A percentile compares a stretch with the other conserved stretches of the same genome.
These are phyloP conservation scores for Umimayanthus chanpuru DNA, from an alignment of 92 coral and sea anemone genomes.

Conservation along the genomic window DNA sequence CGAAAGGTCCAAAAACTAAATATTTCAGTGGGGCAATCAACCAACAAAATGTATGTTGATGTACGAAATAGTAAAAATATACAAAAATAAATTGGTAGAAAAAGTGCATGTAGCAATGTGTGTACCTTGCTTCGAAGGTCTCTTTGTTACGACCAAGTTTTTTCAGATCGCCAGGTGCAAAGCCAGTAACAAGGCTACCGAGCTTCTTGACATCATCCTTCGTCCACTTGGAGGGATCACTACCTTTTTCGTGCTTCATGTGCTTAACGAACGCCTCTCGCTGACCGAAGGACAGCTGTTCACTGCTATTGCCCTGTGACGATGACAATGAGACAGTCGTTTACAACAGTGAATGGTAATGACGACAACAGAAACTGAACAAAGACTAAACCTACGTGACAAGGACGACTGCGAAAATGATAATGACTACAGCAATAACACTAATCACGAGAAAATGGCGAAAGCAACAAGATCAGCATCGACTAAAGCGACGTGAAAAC, in stretches of 20 bases:
- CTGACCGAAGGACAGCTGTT: conserved; percentile 17
- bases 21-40: too few species aligned
- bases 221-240: conserved; percentile 38
- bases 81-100: too few species aligned
- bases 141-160: conserved; percentile 39
- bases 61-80: too few species aligned
- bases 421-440: too few species aligned
- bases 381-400: neutral
- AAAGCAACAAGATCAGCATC: too few species aligned
- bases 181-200: conserved; percentile 34
- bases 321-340: neutral
- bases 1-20: too few species aligned
- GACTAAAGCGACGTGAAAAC: too few species aligned
- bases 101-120: too few species aligned
- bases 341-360: neutral
- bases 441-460: too few species aligned
- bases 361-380: too few species aligned
- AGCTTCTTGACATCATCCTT: conserved; percentile 23
- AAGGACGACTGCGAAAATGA: too few species aligned
- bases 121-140: conserved; percentile 24
- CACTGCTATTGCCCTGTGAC: conserved; percentile 14
- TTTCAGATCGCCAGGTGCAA: conserved; percentile 31
- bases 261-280: conserved; percentile 28
- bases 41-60: too few species aligned
- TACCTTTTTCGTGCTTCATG: conserved; percentile 39